Conservation (phyloP, 2,797 vertebrate genomes). For the Cossypha heuglini region DNA sequence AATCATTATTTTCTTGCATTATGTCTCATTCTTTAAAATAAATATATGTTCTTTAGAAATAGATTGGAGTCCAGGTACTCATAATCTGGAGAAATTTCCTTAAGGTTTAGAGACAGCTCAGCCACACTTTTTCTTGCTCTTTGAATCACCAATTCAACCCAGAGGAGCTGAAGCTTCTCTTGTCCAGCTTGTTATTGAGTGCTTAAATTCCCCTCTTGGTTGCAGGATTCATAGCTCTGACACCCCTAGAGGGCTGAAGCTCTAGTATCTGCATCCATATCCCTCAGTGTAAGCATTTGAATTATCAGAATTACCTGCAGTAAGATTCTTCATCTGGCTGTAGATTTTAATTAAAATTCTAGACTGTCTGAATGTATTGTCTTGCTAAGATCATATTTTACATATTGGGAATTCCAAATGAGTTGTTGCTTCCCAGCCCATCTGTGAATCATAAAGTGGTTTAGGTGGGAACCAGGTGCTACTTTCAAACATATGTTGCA, state of each 20-base stretch:
- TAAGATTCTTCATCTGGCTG: not conserved
- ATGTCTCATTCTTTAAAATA: not conserved
- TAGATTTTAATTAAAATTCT: conserved; percentile 35
- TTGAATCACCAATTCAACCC: not conserved
- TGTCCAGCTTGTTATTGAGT: not conserved
- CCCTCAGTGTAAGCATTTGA: not conserved
- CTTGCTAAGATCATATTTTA: conserved; percentile 1
- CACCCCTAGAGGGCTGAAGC: not conserved
- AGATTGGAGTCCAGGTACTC: not conserved
- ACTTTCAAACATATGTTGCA: conserved; percentile 1
- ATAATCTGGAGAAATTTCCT: not conserved
- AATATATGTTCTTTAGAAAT: not conserved
- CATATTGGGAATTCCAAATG: conserved; percentile 18
- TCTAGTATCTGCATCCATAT: not conserved
- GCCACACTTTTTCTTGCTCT: not conserved
- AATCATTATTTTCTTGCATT: not conserved
- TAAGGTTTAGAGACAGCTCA: not conserved
- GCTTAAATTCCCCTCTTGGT: not conserved
- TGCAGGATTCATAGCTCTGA: not conserved
- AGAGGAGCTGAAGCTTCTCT: not conserved
- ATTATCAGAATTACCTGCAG: not conserved
- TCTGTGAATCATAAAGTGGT: conserved; percentile 22
- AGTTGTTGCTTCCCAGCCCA: conserved; percentile 1
- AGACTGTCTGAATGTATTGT: not conserved
- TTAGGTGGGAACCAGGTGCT: conserved; percentile 7